Evolutionary conservation across 2,797 vertebrate species (phyloP), one percentile per base, ranked within the genome.

Genomic region (Galago senegalensis): DNA sequence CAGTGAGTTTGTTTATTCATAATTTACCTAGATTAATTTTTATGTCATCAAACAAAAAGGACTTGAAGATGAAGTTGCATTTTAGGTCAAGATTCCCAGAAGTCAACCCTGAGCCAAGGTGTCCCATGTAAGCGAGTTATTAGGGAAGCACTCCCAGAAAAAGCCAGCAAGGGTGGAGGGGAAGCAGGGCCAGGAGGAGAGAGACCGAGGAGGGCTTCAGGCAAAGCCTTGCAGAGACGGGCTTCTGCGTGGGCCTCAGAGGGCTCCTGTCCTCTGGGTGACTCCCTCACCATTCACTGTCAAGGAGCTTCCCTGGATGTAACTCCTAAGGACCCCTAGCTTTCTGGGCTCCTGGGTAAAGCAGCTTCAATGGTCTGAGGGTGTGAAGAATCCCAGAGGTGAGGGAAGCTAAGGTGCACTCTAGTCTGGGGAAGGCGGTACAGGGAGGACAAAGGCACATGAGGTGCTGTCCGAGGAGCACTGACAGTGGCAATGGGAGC

Each of bases 1-100:
- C 82, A 89, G 18, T 81, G 40, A 91, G 60, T 40, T 83, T 25
- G 4, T 93, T 86, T 80, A 67, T 3, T 89, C 61, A 81, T 37
- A 96, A 82, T 82, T 85, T 34, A 65, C 16, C 80, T 87, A 43
- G 40, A 84, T 67, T 63, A 67, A 16, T 80, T 73, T 91, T 89
- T 80, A 49, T 85, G 46, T 58, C 69, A 81, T 73, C 63, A 89
- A 92, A 76, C 11, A 93, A 76, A 94, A 79, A 5, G 31, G 14
- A 49, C 11, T 88, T 88, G 17, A 85, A 94, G 23, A 79, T 60
- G 87, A 61, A 81, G 49, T 69, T 31, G 60, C n/a, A 4, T 40
- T 25, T 70, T 37, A 73, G 27, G 88, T 77, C 76, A 53, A 90
- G 56, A 79, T 88, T 3, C 43, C 58, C 63, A 73, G 75, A 93